Base-by-base conservation (phyloP, 2,113 vertebrate species). In the Rattus rattus region DNA sequence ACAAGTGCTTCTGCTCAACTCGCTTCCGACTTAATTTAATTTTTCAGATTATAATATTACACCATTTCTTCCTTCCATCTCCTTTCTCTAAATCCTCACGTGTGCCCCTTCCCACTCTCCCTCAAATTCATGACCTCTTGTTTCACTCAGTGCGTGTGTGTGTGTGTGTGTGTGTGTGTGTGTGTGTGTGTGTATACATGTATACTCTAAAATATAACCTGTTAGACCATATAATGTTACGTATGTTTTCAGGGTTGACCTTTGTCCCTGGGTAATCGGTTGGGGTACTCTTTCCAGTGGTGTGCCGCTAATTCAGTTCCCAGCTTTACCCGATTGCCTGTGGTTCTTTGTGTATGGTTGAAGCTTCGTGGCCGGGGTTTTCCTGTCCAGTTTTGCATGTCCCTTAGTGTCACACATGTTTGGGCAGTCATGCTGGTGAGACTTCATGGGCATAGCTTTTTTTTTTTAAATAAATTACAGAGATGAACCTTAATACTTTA, bases 401-500 rank as follows among this genome's bases (percentile, higher is more conserved):
- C 16, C 39, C 17, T 47, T 30, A 30, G 26, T 47, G 16, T 85
- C 24, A 0, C 2, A 14, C 39, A 47, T 85, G 26, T 65, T 11
- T 63, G 39, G 39, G 8, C 16, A 63, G 59, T 65, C 14, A 65
- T 19, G 16, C 24, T 85, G 39, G 14, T 43, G n/a, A 28, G 14
- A 84, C 81, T 84, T 84, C 7, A 11, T 5, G n/a, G 54, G 14
- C 47, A 11, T 54, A 54, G 52, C 52, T 54, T 54, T 54, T 43
- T 43, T 43, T 43, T 43, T 43, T 43, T 43, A 94, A 90, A 93
- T 61, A 88, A 94, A 83, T 90, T 72, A 76, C n/a, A 96, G 49
- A 70, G 39, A 65, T 72, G 16, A 92, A 80, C 94, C 67, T 88
- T 88, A 92, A 92, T 88, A 70, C 26, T 36, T 84, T 94, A 73